phyloP scores from a whole-genome alignment of 2,888 invertebrate species.

The Hirudinaria manillensis region DNA sequence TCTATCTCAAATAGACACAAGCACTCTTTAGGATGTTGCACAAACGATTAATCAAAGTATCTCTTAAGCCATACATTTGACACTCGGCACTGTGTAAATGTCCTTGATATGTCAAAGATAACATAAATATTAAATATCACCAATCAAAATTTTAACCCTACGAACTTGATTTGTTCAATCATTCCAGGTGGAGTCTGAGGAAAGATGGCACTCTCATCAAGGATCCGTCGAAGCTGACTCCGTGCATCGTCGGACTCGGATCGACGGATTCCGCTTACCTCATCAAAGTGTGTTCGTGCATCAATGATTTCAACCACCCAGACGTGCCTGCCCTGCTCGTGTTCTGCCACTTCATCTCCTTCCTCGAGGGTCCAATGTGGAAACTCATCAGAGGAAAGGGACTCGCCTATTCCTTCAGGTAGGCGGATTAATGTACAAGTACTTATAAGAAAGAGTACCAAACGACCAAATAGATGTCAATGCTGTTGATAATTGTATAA shows the following conservation, averaged over 20 bases:
- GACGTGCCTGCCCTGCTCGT: conserved; percentile 69
- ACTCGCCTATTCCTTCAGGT: conserved; percentile 70
- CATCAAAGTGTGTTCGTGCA: conserved; percentile 65
- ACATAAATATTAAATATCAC: too few species aligned
- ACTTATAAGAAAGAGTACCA: neutral
- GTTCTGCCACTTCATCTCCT: conserved; percentile 77
- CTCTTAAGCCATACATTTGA: too few species aligned
- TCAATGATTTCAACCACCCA: conserved; percentile 60
- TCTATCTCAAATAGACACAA: too few species aligned
- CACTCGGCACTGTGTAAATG: too few species aligned
- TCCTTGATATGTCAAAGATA: too few species aligned
- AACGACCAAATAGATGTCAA: too few species aligned
- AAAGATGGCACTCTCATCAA: conserved; percentile 18
- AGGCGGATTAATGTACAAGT: conserved; percentile 7
- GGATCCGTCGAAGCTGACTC: neutral
- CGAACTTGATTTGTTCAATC: neutral
- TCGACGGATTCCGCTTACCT: conserved; percentile 74
- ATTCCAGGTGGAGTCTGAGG: conserved; percentile 16
- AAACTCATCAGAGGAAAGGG: conserved; percentile 78
- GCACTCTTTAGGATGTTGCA: too few species aligned
- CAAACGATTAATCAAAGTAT: too few species aligned
- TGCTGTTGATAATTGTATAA: too few species aligned
- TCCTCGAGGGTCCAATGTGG: conserved; percentile 86
- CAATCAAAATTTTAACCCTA: too few species aligned
- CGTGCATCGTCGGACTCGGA: conserved; percentile 70